Percentiles rank a stretch among this genome's conserved stretches.
These are phyloP conservation scores for Brachyistius frenatus DNA, from an alignment of 2,113 vertebrate species.

Conservation along the genomic window DNA sequence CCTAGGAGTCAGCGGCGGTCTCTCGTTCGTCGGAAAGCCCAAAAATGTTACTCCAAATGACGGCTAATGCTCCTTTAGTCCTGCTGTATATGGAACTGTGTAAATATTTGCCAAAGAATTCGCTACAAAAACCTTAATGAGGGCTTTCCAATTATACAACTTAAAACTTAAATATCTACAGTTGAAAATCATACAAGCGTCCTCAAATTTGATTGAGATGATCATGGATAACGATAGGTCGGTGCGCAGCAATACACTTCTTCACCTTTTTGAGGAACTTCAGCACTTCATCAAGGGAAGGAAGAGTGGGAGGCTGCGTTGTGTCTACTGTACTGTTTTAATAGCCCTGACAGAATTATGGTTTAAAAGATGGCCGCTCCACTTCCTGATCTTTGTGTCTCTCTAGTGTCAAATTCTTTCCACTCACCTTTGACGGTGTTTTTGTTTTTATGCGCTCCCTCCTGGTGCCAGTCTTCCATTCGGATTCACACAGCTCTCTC, in stretches of 20 bases:
- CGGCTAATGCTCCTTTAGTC: too few species aligned
- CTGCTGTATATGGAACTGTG: too few species aligned
- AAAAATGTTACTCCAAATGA: too few species aligned
- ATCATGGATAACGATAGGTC: too few species aligned
- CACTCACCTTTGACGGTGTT: slow-evolving; percentile 21
- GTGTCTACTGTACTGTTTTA: slow-evolving; percentile 29
- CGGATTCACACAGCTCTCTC: not conserved
- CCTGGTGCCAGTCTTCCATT: not conserved
- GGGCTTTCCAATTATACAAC: too few species aligned
- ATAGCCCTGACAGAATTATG: slow-evolving; percentile 32
- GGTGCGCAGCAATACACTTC: not conserved
- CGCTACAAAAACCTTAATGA: too few species aligned
- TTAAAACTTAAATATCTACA: too few species aligned
- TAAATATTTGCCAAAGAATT: too few species aligned
- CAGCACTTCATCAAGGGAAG: slow-evolving; percentile 6
- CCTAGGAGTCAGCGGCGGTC: too few species aligned
- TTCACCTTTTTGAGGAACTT: not conserved
- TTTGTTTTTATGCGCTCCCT: not conserved
- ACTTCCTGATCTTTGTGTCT: slow-evolving; percentile 35
- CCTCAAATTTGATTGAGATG: not conserved
- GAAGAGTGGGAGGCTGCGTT: slow-evolving; percentile 19
- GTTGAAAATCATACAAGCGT: not conserved
- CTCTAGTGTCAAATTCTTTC: slow-evolving; percentile 49
- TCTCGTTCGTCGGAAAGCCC: too few species aligned
- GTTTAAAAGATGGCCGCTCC: slow-evolving; percentile 27